These are phyloP conservation scores for Genyomyrus donnyi DNA, from an alignment of 2,113 vertebrate species.

Conservation along the genomic window DNA sequence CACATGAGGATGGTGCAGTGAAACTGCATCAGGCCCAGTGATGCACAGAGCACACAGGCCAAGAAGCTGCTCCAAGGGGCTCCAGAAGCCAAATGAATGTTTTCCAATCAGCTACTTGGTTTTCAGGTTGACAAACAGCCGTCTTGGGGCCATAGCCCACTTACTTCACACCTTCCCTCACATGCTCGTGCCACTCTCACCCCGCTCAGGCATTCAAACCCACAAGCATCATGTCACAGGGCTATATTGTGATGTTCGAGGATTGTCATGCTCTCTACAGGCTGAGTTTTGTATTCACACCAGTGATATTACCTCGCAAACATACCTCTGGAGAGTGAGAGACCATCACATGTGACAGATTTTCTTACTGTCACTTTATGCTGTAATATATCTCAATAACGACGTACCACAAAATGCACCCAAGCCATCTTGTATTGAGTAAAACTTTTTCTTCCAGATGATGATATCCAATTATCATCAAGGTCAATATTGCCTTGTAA, in stretches of 20 bases:
- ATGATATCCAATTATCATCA: not conserved
- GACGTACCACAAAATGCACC: not conserved
- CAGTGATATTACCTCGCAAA: not conserved
- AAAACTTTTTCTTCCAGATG: not conserved
- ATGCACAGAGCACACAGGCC: conserved; percentile 19
- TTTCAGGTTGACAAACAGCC: conserved; percentile 12
- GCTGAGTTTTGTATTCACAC: not conserved
- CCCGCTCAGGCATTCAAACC: not conserved
- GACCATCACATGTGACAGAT: not conserved
- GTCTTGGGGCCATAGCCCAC: not conserved
- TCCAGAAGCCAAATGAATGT: conserved; percentile 30
- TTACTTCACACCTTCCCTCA: not conserved
- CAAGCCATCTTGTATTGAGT: not conserved
- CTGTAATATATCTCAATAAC: not conserved
- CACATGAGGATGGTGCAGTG: conserved; percentile 30
- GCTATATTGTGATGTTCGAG: not conserved
- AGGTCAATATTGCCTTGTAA: not conserved
- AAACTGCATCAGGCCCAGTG: conserved; percentile 29
- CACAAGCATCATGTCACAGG: not conserved
- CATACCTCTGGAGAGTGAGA: not conserved
- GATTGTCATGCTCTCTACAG: not conserved
- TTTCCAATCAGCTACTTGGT: conserved; percentile 30
- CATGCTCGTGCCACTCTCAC: not conserved
- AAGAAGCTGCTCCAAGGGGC: conserved; percentile 28
- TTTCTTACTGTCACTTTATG: not conserved